A percentile compares a stretch with the other conserved stretches of the same genome.
phyloP scores from a whole-genome alignment of 2,888 invertebrate species.

The Hetaerina titia region DNA sequence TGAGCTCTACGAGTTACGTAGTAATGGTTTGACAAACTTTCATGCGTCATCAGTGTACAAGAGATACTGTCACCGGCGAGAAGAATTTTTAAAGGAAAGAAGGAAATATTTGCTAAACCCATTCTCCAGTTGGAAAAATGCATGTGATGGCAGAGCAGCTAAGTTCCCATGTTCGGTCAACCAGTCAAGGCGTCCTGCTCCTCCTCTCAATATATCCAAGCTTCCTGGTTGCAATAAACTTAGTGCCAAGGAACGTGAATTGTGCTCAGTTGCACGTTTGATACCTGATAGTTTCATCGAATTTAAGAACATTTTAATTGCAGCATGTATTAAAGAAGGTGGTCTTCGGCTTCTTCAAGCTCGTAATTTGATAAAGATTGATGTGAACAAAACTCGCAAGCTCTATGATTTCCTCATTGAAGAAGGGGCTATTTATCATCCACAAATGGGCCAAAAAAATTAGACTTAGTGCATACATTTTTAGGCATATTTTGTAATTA shows the following conservation, averaged over 20 bases:
- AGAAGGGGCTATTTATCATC: conserved; percentile 70
- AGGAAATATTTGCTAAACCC: conserved; percentile 34
- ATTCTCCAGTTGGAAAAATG: conserved; percentile 19
- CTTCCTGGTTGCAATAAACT: conserved; percentile 89
- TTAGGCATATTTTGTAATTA: too few relatives aligned
- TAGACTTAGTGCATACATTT: too few relatives aligned
- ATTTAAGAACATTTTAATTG: conserved; percentile 85
- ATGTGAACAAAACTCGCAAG: conserved; percentile 93
- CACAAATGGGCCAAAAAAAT: background rate
- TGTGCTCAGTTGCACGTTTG: conserved; percentile 88
- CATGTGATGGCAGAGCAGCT: background rate
- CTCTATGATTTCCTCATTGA: conserved; percentile 74
- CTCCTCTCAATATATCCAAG: conserved; percentile 84
- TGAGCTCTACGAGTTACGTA: conserved; percentile 81
- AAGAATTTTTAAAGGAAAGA: background rate
- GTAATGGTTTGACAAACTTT: conserved; percentile 82
- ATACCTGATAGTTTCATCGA: conserved; percentile 89
- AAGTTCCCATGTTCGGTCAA: background rate
- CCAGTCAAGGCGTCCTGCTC: conserved; percentile 74
- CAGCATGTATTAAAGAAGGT: conserved; percentile 88
- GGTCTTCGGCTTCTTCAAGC: conserved; percentile 89
- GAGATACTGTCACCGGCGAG: conserved; percentile 27
- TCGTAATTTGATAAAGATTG: conserved; percentile 91
- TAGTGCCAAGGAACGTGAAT: conserved; percentile 84
- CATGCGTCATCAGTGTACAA: conserved; percentile 68